phyloP scores from a whole-genome alignment of 2,113 vertebrate genomes.

The Kryptolebias marmoratus region DNA sequence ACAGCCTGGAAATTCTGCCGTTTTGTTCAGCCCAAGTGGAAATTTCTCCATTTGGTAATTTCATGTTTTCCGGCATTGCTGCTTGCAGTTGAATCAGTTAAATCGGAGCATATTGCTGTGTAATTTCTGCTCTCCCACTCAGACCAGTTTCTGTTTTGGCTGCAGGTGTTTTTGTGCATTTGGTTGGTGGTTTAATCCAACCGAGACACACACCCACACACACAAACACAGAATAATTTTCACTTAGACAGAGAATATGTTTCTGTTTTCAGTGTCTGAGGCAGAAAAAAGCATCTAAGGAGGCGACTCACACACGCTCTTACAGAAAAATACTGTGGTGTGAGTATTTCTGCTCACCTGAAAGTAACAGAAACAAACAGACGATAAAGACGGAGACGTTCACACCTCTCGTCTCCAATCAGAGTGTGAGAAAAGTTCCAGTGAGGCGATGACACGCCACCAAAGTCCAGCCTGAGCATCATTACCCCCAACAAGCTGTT shows the following conservation, averaged over 20 bases:
- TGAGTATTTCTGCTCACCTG: not conserved
- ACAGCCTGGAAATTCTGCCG: not conserved
- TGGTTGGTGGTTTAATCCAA: not conserved
- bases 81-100: not conserved
- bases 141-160: constrained; percentile 2
- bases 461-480: constrained; percentile 31
- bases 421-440: not conserved
- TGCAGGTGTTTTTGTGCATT: constrained; percentile 1
- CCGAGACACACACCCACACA: not conserved
- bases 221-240: not conserved
- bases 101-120: not conserved
- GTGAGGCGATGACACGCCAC: not conserved
- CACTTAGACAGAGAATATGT: not conserved
- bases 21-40: not conserved
- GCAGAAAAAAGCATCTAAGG: not conserved
- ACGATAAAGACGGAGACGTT: too few relatives aligned
- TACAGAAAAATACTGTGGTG: not conserved
- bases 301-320: not conserved
- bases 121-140: constrained; percentile 6
- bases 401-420: not conserved
- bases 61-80: not conserved
- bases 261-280: not conserved
- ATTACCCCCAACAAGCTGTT: constrained; percentile 37
- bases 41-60: constrained; percentile 21
- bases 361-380: not conserved